Base-by-base conservation (phyloP, 2,888 invertebrate genomes). In the Zhengitettix transpicula region DNA sequence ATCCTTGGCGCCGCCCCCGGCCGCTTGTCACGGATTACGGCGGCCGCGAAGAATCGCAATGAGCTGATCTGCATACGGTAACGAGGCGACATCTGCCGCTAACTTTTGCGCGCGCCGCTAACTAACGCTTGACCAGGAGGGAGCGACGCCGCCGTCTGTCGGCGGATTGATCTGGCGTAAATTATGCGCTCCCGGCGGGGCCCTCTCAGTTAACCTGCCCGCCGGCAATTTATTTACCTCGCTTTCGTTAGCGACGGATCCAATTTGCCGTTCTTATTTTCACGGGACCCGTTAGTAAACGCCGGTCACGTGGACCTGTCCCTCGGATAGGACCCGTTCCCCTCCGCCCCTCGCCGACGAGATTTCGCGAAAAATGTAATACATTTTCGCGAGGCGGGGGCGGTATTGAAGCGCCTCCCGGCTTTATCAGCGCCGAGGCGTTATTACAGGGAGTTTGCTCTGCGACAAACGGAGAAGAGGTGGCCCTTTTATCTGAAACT, bases 401-500 rank as follows among this genome's bases (percentile, higher is more conserved):
- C 54, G 51, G 63, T 63, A 61, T 60, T 63, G 62, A 61, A 64
- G 64, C 57, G 56, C 58, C 62, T 58, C 58, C 61, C 28, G 28
- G 28, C 64, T 64, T 64, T 64, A 64, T 64, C 64, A 64, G 62
- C 40, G 55, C 62, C 63, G 58, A 63, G 62, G 61, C 64, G 62
- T 64, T 64, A 64, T 64, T 62, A 60, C 62, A 40, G 61, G 61
- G 58, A 61, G 62, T 44, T 58, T 54, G 57, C 41, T 55, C 42
- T 60, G 61, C 62, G 61, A 62, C 63, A 62, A 64, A 62, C 64
- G 61, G 58, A 60, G 60, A 61, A 61, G 61, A 64, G 64, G 61
- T 63, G 52, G 60, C 60, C 71, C 70, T 72, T 72, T 72, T 72
- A 72, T 71, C 71, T 71, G 74, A 75, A 75, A 75, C 74, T 75